Evolutionary conservation across 2,113 vertebrate genomes (phyloP).

Genomic region (Oxyruncus cristatus): DNA sequence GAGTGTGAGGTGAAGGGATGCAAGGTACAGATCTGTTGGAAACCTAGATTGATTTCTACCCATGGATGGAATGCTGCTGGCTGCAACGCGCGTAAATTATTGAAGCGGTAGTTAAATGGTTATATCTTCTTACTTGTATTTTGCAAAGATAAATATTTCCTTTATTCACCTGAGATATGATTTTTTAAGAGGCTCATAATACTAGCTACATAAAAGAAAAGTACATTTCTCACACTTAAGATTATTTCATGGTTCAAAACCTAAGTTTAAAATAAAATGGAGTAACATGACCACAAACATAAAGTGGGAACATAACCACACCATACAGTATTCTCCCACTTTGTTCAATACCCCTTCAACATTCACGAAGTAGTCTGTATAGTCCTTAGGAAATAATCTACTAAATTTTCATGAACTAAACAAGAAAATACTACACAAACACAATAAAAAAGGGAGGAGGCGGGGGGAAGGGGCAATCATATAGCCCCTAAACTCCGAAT

Average conservation of each 20-base stretch:
- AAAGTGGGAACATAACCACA: neutral
- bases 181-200: slow-evolving; percentile 4
- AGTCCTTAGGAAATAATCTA: neutral
- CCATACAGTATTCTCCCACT: neutral
- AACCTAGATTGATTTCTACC: neutral
- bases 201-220: neutral
- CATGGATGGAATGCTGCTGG: neutral
- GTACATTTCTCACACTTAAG: neutral
- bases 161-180: neutral
- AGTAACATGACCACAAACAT: neutral
- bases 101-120: neutral
- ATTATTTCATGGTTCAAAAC: neutral
- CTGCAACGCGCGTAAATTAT: neutral
- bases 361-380: neutral
- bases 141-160: slow-evolving; percentile 20
- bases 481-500: neutral
- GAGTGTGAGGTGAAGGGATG: neutral
- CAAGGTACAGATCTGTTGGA: neutral
- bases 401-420: neutral
- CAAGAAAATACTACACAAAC: neutral
- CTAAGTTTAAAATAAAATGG: slow-evolving; percentile 14
- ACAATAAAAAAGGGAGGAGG: rapidly evolving
- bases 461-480: neutral
- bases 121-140: neutral
- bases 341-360: neutral